Evolutionary conservation across 2,888 invertebrate species (phyloP), one percentile per base, ranked within the genome.

Genomic region (Ophioninae sp.): DNA sequence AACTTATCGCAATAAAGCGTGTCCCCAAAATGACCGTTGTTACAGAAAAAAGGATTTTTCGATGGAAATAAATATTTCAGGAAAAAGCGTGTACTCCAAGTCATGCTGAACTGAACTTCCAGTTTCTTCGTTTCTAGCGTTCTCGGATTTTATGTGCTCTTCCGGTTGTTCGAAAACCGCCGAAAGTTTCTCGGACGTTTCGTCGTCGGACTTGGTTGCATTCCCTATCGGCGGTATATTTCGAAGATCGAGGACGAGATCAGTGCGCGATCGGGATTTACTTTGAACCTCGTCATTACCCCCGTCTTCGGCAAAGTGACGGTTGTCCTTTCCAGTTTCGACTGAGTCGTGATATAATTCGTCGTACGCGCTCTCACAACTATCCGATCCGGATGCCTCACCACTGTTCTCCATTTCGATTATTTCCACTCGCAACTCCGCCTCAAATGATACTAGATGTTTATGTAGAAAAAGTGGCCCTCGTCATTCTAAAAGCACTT

Each of bases 101-200:
- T 78, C 61, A 21, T 30, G 10, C 23, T 72, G 59, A 2, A 50
- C n/a, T 21, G n/a, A 44, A 61, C 17, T 61, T 70, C 23, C 69
- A 50, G 61, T 44, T 61, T 77, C 73, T 0, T 78, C 78, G 8
- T 69, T 50, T 39, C 37, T 20, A n/a, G 39, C 50, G 7, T 8
- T 37, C 13, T 74, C 79, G 30, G 67, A 30, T 2, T 30, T 39
- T n/a, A 77, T 44, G 0, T 80, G 84, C 68, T 88, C 88, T 65
- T 89, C 89, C 17, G 88, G 85, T 41, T 89, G 88, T 70, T 88
- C 88, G 21, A 87, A 75, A 56, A 86, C 86, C 13, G 85, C 87
- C 6, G 88, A 88, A 6, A 88, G 62, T 82, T 89, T 88, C 57
- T 88, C 88, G 0, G 82, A 85, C 10, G 76, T 81, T 74, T 87